Percentiles rank a stretch among this genome's conserved stretches.
Evolutionary conservation across 1,140 invertebrate genomes (phyloP).

Genomic region (Apis mellifera): DNA sequence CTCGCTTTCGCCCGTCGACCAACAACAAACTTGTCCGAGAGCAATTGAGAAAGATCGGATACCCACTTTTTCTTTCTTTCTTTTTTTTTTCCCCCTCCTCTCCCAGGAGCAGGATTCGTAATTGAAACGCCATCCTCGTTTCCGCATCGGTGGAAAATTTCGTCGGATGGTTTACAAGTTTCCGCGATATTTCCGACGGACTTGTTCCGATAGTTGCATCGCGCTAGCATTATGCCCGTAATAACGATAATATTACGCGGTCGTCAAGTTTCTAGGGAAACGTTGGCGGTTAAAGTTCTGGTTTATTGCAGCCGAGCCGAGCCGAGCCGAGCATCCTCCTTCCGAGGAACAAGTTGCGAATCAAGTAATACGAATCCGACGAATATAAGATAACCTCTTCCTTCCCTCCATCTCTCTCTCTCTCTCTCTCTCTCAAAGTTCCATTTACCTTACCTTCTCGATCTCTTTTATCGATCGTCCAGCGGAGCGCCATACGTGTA

Average conservation of each 20-base stretch:
- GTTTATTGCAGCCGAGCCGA: not conserved
- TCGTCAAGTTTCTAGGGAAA: not conserved
- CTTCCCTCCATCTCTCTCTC: too few relatives aligned
- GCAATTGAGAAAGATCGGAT: too few relatives aligned
- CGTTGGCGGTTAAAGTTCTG: not conserved
- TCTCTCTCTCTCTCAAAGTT: too few relatives aligned
- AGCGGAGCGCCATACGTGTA: too few relatives aligned
- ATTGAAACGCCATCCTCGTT: not conserved
- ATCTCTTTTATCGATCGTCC: too few relatives aligned
- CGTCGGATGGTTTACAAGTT: slow-evolving; percentile 6
- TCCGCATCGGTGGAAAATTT: not conserved
- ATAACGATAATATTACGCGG: slow-evolving; percentile 19
- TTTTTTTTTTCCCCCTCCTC: too few relatives aligned
- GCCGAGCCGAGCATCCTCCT: too few relatives aligned
- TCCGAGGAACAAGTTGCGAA: not conserved
- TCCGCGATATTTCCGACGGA: too few relatives aligned
- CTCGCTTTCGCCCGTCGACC: not conserved
- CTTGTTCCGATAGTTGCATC: not conserved
- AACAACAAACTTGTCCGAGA: not conserved
- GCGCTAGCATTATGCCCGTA: not conserved
- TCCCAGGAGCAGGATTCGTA: too few relatives aligned
- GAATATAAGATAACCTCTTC: too few relatives aligned
- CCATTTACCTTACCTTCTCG: too few relatives aligned
- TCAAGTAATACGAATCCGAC: not conserved
- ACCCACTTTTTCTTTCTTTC: not conserved